Percentiles rank a stretch among this genome's conserved stretches.
These are phyloP conservation scores for Eupithecia inturbata DNA, from an alignment of 2,888 invertebrate genomes.

Conservation along the genomic window DNA sequence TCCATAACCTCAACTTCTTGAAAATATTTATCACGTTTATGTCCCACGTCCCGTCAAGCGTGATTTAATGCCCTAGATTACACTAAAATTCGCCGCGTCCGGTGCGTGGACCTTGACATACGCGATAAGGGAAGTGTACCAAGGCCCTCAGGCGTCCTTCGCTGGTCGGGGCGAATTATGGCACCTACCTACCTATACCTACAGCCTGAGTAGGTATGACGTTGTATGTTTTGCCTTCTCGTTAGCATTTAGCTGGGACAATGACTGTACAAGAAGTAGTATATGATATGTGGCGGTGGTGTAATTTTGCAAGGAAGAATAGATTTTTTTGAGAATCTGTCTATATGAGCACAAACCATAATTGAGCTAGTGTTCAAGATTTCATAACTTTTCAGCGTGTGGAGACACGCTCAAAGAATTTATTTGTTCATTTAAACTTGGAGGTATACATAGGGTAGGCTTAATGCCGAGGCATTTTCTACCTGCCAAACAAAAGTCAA, in stretches of 20 bases:
- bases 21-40: neutral
- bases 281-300: neutral
- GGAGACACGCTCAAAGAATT: neutral
- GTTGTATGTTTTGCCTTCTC: neutral
- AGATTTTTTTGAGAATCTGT: too few relatives aligned
- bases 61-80: conserved; percentile 15
- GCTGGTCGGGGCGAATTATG: neutral
- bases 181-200: neutral
- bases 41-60: conserved; percentile 2
- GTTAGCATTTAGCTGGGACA: neutral
- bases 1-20: neutral
- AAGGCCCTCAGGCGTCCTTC: conserved; percentile 14
- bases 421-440: too few relatives aligned
- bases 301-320: neutral
- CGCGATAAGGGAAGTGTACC: conserved; percentile 25
- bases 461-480: too few relatives aligned
- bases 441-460: too few relatives aligned
- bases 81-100: conserved; percentile 15
- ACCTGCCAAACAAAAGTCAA: too few relatives aligned
- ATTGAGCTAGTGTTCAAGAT: neutral
- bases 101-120: conserved; percentile 28
- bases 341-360: neutral
- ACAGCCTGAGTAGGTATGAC: neutral
- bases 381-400: neutral
- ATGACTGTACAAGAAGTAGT: neutral